Evolutionary conservation across 2,888 invertebrate genomes (phyloP).

Genomic region (Parnassius glacialis): DNA sequence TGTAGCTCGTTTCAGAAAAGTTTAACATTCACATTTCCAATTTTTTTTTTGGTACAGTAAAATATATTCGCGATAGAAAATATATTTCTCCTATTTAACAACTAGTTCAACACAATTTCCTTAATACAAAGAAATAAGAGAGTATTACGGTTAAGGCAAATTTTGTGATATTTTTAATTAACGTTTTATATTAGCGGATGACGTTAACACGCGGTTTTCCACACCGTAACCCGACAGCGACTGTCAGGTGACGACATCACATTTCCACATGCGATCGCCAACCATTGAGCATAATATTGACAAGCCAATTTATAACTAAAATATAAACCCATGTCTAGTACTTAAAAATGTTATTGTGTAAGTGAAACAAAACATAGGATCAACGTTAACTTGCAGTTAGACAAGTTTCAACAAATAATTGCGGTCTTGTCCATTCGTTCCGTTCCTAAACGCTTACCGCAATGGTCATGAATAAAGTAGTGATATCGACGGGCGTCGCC

Average conservation of each 20-base stretch:
- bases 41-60: not conserved
- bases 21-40: not conserved
- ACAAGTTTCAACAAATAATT: constrained; percentile 13
- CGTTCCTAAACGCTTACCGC: constrained; percentile 58
- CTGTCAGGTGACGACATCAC: constrained; percentile 49
- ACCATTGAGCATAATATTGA: constrained; percentile 27
- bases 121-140: too few species aligned
- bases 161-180: too few species aligned
- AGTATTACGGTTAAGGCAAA: too few species aligned
- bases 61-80: not conserved
- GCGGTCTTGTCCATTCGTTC: constrained; percentile 49
- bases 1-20: not conserved
- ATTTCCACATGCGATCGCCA: constrained; percentile 35
- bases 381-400: constrained; percentile 8
- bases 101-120: too few species aligned
- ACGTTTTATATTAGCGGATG: not conserved
- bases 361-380: constrained; percentile 19
- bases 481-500: constrained; percentile 70
- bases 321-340: not conserved
- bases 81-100: too few species aligned
- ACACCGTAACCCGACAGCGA: constrained; percentile 42
- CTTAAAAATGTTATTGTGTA: constrained; percentile 23
- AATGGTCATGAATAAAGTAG: constrained; percentile 75
- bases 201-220: constrained; percentile 26
- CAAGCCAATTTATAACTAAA: constrained; percentile 19